Conservation (phyloP, 2,888 invertebrate genomes). For the Mayetiola destructor region DNA sequence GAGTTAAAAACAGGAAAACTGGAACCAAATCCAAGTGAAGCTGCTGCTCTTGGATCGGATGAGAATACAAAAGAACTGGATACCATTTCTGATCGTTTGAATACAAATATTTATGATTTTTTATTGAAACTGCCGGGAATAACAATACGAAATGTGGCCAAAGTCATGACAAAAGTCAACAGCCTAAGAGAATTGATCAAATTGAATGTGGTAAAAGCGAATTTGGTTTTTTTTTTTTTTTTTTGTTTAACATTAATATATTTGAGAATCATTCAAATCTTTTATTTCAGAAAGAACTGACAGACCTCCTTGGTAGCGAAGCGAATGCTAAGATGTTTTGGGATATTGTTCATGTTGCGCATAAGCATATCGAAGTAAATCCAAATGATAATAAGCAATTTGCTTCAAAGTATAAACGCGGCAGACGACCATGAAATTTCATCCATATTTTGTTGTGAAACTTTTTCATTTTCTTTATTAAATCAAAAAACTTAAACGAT, state of each 20-base stretch:
- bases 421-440: neutral
- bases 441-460: neutral
- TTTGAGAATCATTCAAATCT: conserved; percentile 15
- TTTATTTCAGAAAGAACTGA: conserved; percentile 48
- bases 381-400: conserved; percentile 10
- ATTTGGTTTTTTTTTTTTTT: conserved; percentile 14
- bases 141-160: conserved; percentile 67
- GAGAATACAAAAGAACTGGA: conserved; percentile 44
- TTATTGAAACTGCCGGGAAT: conserved; percentile 79
- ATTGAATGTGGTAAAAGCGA: conserved; percentile 38
- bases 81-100: conserved; percentile 46
- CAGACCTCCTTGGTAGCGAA: conserved; percentile 55
- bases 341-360: conserved; percentile 53
- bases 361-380: conserved; percentile 32
- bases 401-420: conserved; percentile 8
- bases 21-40: conserved; percentile 61
- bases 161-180: conserved; percentile 57
- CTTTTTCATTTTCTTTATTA: neutral
- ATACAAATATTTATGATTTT: conserved; percentile 60
- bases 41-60: conserved; percentile 56
- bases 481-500: conserved; percentile 39
- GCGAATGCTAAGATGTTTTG: conserved; percentile 52
- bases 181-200: conserved; percentile 49
- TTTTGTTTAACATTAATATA: too few species aligned
- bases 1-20: conserved; percentile 79